These are phyloP conservation scores for Drosophila mayri DNA, from an alignment of 1,140 invertebrate species.

Conservation along the genomic window DNA sequence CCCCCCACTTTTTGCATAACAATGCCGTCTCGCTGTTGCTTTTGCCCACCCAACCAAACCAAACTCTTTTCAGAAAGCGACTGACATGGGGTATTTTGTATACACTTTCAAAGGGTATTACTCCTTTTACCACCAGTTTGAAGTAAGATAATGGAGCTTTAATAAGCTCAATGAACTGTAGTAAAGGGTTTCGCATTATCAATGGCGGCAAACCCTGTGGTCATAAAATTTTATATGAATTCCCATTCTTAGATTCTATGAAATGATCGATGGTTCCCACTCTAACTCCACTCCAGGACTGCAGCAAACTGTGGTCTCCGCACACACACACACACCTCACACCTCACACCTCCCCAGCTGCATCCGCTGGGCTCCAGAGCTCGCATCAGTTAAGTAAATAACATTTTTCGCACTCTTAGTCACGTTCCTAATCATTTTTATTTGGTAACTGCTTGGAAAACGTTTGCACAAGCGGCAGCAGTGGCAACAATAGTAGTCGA, in stretches of 20 bases:
- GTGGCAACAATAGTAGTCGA: conserved; percentile 30
- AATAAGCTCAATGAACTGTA: not conserved
- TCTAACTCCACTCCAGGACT: too few species aligned
- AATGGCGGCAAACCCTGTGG: not conserved
- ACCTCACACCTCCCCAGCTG: conserved; percentile 5
- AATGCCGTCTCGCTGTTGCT: conserved; percentile 17
- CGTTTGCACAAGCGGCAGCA: conserved; percentile 61
- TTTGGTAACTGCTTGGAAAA: conserved; percentile 79
- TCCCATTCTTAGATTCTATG: too few species aligned
- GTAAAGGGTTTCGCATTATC: not conserved
- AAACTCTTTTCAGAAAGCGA: conserved; percentile 62
- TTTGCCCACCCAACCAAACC: conserved; percentile 47
- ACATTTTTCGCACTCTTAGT: conserved; percentile 80
- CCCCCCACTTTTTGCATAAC: not conserved
- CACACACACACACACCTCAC: not conserved
- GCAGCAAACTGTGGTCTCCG: not conserved
- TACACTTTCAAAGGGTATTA: not conserved
- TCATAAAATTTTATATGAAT: not conserved
- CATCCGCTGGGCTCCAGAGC: conserved; percentile 45
- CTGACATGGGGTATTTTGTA: conserved; percentile 3
- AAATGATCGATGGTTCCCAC: not conserved
- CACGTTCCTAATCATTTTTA: conserved; percentile 80
- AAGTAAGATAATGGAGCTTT: not conserved
- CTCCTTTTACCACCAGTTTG: too few species aligned
- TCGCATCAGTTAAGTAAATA: conserved; percentile 79